phyloP scores from a whole-genome alignment of 2,113 vertebrate species.

The Cynoglossus semilaevis region DNA sequence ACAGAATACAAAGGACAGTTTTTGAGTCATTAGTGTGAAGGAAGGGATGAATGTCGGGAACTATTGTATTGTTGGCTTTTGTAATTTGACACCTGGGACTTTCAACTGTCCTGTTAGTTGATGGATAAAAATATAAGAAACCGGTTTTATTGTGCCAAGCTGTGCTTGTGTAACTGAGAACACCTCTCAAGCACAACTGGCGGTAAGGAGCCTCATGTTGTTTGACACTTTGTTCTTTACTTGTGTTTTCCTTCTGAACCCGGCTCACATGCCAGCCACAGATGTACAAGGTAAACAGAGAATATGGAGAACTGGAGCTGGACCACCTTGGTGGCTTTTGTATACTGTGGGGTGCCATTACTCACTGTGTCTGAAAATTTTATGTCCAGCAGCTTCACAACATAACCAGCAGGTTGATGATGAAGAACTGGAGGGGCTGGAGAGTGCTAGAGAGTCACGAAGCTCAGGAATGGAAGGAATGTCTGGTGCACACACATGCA shows the following conservation, averaged over 20 bases:
- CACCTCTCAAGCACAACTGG: too few relatives aligned
- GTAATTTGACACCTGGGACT: too few relatives aligned
- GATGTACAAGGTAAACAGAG: slow-evolving; percentile 27
- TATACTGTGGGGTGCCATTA: slow-evolving; percentile 19
- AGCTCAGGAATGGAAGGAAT: slow-evolving; percentile 18
- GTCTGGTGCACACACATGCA: background rate
- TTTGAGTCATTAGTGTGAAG: too few relatives aligned
- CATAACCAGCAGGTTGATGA: slow-evolving; percentile 11
- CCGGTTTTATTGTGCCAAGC: too few relatives aligned
- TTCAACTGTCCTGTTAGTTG: too few relatives aligned
- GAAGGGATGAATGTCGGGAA: too few relatives aligned
- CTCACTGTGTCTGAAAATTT: slow-evolving; percentile 26
- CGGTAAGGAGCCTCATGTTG: too few relatives aligned
- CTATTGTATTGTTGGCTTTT: too few relatives aligned
- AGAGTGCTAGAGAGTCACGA: slow-evolving; percentile 1
- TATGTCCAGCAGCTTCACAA: slow-evolving; percentile 17
- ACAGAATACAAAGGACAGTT: too few relatives aligned
- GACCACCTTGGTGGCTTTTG: slow-evolving; percentile 27
- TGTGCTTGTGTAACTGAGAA: too few relatives aligned
- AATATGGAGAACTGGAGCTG: slow-evolving; percentile 1
- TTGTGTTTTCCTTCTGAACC: background rate
- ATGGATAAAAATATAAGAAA: too few relatives aligned
- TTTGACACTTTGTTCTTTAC: too few relatives aligned
- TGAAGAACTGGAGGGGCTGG: background rate
- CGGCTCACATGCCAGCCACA: slow-evolving; percentile 3